Percentiles rank a stretch among this genome's conserved stretches.
These are phyloP conservation scores for Heliornis fulica DNA, from an alignment of 2,113 vertebrate species.

Conservation along the genomic window DNA sequence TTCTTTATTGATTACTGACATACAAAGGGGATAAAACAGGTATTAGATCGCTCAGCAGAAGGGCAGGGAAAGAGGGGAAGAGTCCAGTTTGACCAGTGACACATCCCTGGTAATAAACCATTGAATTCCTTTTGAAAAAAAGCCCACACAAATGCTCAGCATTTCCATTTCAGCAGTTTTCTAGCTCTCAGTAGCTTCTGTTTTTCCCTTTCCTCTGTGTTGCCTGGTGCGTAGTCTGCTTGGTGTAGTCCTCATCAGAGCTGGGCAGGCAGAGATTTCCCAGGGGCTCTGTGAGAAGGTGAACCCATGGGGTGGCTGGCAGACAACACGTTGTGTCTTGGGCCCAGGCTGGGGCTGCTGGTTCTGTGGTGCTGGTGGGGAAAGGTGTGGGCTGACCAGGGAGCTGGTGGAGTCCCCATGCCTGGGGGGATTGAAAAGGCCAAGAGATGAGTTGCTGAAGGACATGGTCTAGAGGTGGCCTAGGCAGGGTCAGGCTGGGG, in stretches of 20 bases:
- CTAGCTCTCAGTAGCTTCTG: neutral
- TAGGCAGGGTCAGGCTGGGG: too few species aligned
- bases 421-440: too few species aligned
- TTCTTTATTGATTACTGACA: neutral
- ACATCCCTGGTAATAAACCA: neutral
- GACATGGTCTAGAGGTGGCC: too few species aligned
- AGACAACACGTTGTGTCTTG: neutral
- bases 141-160: neutral
- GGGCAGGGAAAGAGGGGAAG: neutral
- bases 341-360: neutral
- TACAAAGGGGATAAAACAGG: neutral
- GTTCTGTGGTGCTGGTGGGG: neutral
- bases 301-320: neutral
- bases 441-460: too few species aligned
- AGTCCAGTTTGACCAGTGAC: neutral
- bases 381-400: too few species aligned
- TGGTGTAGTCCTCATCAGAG: neutral
- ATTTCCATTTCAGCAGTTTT: neutral
- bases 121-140: neutral
- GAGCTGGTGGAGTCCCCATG: too few species aligned
- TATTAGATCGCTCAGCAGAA: neutral
- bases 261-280: neutral
- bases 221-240: neutral
- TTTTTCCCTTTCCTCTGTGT: accelerated
- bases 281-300: neutral